Evolutionary conservation across 2,888 invertebrate genomes (phyloP).

Genomic region (Lasioglossum calceatum): DNA sequence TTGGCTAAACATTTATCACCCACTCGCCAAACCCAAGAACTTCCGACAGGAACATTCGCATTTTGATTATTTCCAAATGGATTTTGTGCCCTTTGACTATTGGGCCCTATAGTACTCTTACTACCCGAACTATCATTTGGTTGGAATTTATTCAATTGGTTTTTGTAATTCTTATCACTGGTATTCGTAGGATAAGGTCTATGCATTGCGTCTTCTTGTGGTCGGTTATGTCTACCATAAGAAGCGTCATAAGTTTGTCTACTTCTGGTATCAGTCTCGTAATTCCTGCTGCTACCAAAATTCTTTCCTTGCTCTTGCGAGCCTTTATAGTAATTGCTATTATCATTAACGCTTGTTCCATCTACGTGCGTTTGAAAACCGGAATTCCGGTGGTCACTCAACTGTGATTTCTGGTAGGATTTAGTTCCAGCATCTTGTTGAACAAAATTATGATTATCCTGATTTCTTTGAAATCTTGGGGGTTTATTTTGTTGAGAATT

Average conservation of each 20-base stretch:
- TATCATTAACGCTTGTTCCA: slow-evolving; percentile 61
- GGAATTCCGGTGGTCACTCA: slow-evolving; percentile 74
- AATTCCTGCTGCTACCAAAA: slow-evolving; percentile 69
- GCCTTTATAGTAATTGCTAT: slow-evolving; percentile 67
- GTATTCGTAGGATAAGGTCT: slow-evolving; percentile 66
- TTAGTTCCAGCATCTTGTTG: slow-evolving; percentile 72
- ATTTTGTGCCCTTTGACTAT: slow-evolving; percentile 71
- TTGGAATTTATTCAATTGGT: slow-evolving; percentile 74
- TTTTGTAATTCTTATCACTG: slow-evolving; percentile 74
- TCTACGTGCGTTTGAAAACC: slow-evolving; percentile 71
- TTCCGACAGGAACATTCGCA: slow-evolving; percentile 70
- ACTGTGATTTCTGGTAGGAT: slow-evolving; percentile 67
- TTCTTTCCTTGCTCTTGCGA: slow-evolving; percentile 66
- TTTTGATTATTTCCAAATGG: slow-evolving; percentile 71
- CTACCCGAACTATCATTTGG: slow-evolving; percentile 63
- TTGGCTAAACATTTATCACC: slow-evolving; percentile 95
- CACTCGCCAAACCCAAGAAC: slow-evolving; percentile 88
- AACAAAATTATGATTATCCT: slow-evolving; percentile 74
- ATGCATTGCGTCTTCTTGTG: slow-evolving; percentile 70
- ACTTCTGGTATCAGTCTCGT: slow-evolving; percentile 70
- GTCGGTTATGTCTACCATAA: slow-evolving; percentile 73
- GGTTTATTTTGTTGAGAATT: slow-evolving; percentile 84
- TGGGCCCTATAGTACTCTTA: slow-evolving; percentile 56
- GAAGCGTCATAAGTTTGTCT: slow-evolving; percentile 70
- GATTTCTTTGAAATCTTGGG: slow-evolving; percentile 87